These are phyloP conservation scores for Dascyllus trimaculatus DNA, from an alignment of 2,113 vertebrate genomes.

Conservation along the genomic window DNA sequence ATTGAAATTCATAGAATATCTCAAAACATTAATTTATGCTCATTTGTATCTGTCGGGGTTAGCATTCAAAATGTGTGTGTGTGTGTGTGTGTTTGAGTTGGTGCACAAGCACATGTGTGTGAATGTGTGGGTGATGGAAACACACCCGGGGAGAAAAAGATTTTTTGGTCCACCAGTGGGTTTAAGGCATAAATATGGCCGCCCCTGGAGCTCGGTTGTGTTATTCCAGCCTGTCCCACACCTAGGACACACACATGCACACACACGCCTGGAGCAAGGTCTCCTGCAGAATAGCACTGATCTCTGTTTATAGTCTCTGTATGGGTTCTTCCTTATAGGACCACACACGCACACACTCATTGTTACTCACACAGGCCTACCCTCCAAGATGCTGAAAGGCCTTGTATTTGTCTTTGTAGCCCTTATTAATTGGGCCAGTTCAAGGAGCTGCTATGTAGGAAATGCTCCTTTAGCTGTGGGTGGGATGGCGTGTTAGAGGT, in stretches of 20 bases:
- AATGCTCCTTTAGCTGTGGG: conserved; percentile 58
- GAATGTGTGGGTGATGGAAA: conserved; percentile 54
- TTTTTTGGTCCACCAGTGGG: conserved; percentile 57
- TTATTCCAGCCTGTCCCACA: conserved; percentile 75
- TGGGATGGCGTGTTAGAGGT: conserved; percentile 46
- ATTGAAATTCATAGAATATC: conserved; percentile 75
- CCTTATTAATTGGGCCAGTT: conserved; percentile 60
- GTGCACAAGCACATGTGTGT: conserved; percentile 4
- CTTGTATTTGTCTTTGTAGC: conserved; percentile 59
- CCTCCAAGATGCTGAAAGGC: conserved; percentile 49
- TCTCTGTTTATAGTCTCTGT: conserved; percentile 80
- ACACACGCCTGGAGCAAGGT: conserved; percentile 71
- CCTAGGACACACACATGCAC: conserved; percentile 61
- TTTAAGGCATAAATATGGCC: conserved; percentile 70
- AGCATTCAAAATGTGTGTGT: conserved; percentile 13
- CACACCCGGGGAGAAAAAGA: conserved; percentile 50
- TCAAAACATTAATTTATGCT: conserved; percentile 69
- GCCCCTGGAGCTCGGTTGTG: conserved; percentile 77
- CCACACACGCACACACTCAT: conserved; percentile 69
- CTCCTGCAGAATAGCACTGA: conserved; percentile 77
- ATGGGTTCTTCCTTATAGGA: conserved; percentile 81
- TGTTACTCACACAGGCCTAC: conserved; percentile 56
- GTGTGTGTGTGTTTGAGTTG: neutral
- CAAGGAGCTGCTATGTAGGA: conserved; percentile 30
- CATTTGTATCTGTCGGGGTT: conserved; percentile 56